Evolutionary conservation across 2,888 invertebrate species (phyloP).

Genomic region (Ophonus ardosiacus): DNA sequence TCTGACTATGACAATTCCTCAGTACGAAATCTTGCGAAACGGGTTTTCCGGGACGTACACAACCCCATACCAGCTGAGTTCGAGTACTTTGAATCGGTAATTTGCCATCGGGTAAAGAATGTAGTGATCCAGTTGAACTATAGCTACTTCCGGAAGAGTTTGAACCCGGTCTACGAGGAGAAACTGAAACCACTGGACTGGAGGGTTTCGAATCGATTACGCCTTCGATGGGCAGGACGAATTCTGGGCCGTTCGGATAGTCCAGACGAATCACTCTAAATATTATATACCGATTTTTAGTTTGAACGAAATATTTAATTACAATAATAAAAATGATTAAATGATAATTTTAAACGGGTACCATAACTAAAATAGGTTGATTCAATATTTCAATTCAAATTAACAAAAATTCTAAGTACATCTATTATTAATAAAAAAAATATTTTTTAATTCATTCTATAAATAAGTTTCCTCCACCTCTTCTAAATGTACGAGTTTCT

Average conservation of each 20-base stretch:
- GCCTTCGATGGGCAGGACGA: slow-evolving; percentile 52
- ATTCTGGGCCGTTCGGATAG: slow-evolving; percentile 29
- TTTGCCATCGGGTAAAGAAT: slow-evolving; percentile 70
- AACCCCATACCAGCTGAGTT: slow-evolving; percentile 80
- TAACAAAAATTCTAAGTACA: too few species aligned
- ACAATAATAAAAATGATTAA: too few species aligned
- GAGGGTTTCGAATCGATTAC: slow-evolving; percentile 8
- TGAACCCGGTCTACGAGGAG: slow-evolving; percentile 1
- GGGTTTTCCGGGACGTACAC: slow-evolving; percentile 78
- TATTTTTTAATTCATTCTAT: too few species aligned
- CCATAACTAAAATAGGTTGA: too few species aligned
- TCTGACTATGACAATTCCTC: slow-evolving; percentile 78
- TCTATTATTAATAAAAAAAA: too few species aligned
- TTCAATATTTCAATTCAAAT: too few species aligned
- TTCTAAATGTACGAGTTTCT: too few species aligned
- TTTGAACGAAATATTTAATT: too few species aligned
- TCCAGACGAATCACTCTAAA: slow-evolving; percentile 32
- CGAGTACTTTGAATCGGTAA: slow-evolving; percentile 79
- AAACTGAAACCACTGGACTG: not conserved
- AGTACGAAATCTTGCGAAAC: slow-evolving; percentile 78
- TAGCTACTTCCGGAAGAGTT: not conserved
- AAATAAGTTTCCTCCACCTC: too few species aligned
- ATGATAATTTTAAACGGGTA: too few species aligned
- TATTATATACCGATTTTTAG: too few species aligned
- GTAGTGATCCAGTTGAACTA: not conserved